Percentiles rank a stretch among this genome's conserved stretches.
Evolutionary conservation across 2,888 invertebrate species (phyloP).

Genomic region (Stenichneumon culpator): DNA sequence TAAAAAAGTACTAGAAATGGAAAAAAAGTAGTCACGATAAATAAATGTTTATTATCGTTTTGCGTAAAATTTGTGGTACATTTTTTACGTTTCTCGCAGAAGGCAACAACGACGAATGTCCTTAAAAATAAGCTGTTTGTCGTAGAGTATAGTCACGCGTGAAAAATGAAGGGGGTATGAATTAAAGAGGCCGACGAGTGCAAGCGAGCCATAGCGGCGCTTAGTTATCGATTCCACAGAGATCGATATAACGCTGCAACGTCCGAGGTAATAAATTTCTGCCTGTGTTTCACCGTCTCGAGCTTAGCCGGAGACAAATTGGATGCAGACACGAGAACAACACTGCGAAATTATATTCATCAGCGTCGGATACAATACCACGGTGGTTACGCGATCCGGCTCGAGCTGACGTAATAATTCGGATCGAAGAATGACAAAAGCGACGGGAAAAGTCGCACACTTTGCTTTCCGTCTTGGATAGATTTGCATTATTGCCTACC

Average conservation of each 20-base stretch:
- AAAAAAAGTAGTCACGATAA: no score
- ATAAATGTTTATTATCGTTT: no score
- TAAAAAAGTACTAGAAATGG: no score
- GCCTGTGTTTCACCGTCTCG: neutral
- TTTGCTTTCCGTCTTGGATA: slow-evolving; percentile 21
- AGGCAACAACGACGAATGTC: no score
- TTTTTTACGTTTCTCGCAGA: no score
- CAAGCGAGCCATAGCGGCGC: neutral
- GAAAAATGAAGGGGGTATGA: neutral
- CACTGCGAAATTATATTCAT: slow-evolving; percentile 12
- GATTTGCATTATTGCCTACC: neutral
- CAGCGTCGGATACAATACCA: slow-evolving; percentile 13
- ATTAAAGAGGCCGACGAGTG: slow-evolving; percentile 14
- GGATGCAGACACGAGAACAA: neutral
- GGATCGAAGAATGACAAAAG: neutral
- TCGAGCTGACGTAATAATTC: slow-evolving; percentile 32
- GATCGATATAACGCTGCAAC: slow-evolving; percentile 27
- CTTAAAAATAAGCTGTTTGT: neutral
- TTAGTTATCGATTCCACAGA: slow-evolving; percentile 33
- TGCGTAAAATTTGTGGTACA: no score
- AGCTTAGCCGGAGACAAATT: slow-evolving; percentile 9
- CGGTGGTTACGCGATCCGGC: slow-evolving; percentile 27
- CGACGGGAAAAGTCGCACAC: slow-evolving; percentile 24
- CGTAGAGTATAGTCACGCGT: neutral
- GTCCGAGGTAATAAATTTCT: slow-evolving; percentile 27